Base-by-base conservation (phyloP, 2,113 vertebrate genomes). In the Lagenorhynchus albirostris region DNA sequence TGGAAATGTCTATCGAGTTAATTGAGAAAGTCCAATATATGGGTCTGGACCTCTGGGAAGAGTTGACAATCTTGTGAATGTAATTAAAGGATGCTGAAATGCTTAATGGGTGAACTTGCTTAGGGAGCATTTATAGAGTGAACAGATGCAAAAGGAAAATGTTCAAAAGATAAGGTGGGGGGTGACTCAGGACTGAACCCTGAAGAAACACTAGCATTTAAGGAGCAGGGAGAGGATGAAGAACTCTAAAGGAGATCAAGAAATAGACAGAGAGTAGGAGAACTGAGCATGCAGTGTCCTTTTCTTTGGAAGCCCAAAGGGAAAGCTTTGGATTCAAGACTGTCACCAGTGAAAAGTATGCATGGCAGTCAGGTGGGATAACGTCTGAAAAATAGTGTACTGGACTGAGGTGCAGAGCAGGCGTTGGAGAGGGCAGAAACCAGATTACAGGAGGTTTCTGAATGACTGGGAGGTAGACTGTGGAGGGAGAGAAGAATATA, bases 31-130 rank as follows among this genome's bases (percentile, higher is more conserved):
- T 94, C 26, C 33, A 50, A 62, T 79, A 68, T 33, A 11, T 76
- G 62, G 74, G 47, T 74, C 47, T 97, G 73, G 33, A 81, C 13
- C 29, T 92, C 77, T 90, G 50, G 47, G 76, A 60, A 95, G 67
- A 55, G 55, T 73, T 91, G 60, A 77, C 68, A 79, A 68, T 96
- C 67, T 89, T 96, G 71, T 31, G 63, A 73, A 70, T 89, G 36
- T 88, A 74, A 79, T 94, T 86, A 96, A 96, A 92, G 41, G 53
- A 90, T 92, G 17, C 33, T 53, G 53, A 91, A 82, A 67, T 94
- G 74, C 62, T 91, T 91, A 38, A 76, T 38, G 58, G 50, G 21
- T 96, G 31, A 79, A 20, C 53, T 95, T 29, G 31, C 21, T 26
- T 53, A 63, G 9, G 41, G 63, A 92, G 12, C n/a, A 62, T 76